These are phyloP conservation scores for Leptinotarsa rubiginosa DNA, from an alignment of 2,888 invertebrate species.

Conservation along the genomic window DNA sequence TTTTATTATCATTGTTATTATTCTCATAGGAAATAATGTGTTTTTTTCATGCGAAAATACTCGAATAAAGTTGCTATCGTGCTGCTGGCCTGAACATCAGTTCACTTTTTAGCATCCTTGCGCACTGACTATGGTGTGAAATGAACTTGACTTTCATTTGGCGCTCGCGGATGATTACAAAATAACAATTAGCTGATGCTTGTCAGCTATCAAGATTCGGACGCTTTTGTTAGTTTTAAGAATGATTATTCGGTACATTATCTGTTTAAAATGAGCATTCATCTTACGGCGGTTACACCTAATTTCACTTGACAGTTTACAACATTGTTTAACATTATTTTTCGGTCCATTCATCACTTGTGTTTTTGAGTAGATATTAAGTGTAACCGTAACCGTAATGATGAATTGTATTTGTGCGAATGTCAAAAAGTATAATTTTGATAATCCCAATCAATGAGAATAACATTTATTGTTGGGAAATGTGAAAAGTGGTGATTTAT, in stretches of 20 bases:
- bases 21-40: no score
- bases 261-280: conserved; percentile 27
- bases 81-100: no score
- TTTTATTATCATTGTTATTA: no score
- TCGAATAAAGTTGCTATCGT: no score
- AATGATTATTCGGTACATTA: conserved; percentile 30
- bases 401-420: not conserved
- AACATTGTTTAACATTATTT: conserved; percentile 16
- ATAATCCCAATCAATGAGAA: not conserved
- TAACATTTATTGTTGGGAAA: no score
- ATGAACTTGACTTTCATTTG: conserved; percentile 27
- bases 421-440: not conserved
- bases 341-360: conserved; percentile 2
- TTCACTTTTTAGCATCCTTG: not conserved
- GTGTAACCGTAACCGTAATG: no score
- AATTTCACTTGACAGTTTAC: conserved; percentile 18
- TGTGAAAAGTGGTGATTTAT: no score
- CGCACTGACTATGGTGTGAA: conserved; percentile 10
- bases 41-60: no score
- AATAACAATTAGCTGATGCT: conserved; percentile 52
- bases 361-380: not conserved
- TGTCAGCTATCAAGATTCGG: conserved; percentile 50
- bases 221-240: conserved; percentile 43
- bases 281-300: conserved; percentile 13
- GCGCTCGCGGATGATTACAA: conserved; percentile 45